These are phyloP conservation scores for Sarotherodon lohbergeri DNA, from an alignment of 2,113 vertebrate species.

Conservation along the genomic window DNA sequence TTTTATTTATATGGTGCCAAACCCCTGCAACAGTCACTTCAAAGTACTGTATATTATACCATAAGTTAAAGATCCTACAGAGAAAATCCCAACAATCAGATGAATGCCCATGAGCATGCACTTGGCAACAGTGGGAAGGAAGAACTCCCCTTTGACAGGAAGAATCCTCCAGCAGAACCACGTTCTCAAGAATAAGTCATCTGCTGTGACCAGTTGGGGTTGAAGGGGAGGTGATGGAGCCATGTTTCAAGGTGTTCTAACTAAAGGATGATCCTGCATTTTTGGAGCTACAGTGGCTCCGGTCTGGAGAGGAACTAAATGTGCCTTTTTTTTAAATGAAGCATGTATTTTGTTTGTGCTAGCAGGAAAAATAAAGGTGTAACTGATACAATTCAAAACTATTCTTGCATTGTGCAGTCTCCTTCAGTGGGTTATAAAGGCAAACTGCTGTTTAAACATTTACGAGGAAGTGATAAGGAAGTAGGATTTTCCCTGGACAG, in stretches of 20 bases:
- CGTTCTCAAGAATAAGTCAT: not conserved
- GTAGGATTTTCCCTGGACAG: not conserved
- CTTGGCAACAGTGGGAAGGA: not conserved
- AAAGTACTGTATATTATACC: not conserved
- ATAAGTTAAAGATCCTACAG: not conserved
- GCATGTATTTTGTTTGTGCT: not conserved
- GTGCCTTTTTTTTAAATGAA: not conserved
- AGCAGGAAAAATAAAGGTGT: not conserved
- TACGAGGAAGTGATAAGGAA: not conserved
- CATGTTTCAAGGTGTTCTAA: not conserved
- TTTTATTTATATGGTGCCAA: not conserved
- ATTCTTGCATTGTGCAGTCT: not conserved
- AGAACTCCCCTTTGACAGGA: not conserved
- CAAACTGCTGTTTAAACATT: constrained; percentile 33
- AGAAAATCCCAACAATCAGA: not conserved
- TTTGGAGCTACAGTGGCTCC: rapidly evolving
- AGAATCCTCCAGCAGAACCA: too few species aligned
- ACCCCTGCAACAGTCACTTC: not conserved
- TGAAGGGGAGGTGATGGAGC: not conserved
- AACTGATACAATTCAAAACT: not conserved
- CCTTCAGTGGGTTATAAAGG: not conserved
- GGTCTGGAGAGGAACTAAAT: not conserved
- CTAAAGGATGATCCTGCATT: not conserved
- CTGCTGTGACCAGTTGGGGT: not conserved
- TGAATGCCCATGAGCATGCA: not conserved